Conservation (phyloP, 2,113 vertebrate genomes). For the Dendropsophus ebraccatus region DNA sequence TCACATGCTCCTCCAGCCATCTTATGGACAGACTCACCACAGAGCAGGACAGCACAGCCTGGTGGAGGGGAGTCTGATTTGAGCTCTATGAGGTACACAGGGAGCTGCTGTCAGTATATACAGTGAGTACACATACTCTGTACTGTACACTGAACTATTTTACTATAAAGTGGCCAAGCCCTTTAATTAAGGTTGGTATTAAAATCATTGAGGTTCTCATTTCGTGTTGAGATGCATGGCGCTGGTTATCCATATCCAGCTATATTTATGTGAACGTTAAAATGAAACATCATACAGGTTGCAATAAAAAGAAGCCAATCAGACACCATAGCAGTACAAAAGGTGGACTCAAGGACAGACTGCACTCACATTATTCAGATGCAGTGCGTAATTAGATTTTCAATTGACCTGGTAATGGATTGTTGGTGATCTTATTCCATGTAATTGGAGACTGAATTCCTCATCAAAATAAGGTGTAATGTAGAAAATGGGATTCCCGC, state of each 20-base stretch:
- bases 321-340: neutral
- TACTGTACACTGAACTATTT: no score
- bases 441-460: constrained; percentile 51
- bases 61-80: no score
- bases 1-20: no score
- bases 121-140: no score
- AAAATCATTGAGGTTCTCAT: no score
- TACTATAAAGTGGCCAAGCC: no score
- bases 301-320: neutral
- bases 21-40: no score
- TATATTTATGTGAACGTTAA: neutral
- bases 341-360: constrained; percentile 51
- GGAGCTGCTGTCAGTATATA: no score
- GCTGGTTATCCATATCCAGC: neutral
- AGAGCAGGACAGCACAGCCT: no score
- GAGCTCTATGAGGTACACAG: no score
- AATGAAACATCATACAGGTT: neutral
- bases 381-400: constrained; percentile 50
- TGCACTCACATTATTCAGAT: constrained; percentile 47
- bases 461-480: constrained; percentile 52
- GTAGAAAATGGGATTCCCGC: constrained; percentile 33
- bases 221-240: neutral
- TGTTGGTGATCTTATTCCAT: constrained; percentile 54
- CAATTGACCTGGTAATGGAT: constrained; percentile 54
- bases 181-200: no score